These are phyloP conservation scores for Varanus salvator DNA, from an alignment of 2,113 vertebrate genomes.

Conservation along the genomic window DNA sequence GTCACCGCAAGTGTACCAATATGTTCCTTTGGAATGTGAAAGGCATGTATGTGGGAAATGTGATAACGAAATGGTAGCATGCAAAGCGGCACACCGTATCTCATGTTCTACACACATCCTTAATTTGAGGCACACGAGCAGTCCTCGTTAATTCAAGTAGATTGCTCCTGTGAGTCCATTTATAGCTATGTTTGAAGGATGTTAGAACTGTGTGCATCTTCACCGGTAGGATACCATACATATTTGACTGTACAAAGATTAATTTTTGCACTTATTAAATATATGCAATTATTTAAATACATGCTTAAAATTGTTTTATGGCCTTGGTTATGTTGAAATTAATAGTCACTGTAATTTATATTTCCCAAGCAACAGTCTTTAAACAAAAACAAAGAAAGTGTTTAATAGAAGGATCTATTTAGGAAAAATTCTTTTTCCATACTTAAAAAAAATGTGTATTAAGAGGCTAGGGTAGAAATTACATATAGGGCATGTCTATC, in stretches of 20 bases:
- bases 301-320: slow-evolving; percentile 64
- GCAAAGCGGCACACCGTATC: not conserved
- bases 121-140: slow-evolving; percentile 9
- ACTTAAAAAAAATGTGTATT: slow-evolving; percentile 46
- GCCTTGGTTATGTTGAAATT: slow-evolving; percentile 65
- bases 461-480: slow-evolving; percentile 53
- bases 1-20: slow-evolving; percentile 35
- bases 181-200: slow-evolving; percentile 32
- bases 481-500: slow-evolving; percentile 40
- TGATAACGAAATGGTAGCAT: slow-evolving; percentile 19
- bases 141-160: not conserved
- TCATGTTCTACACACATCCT: not conserved
- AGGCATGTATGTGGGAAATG: not conserved
- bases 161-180: not conserved
- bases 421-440: slow-evolving; percentile 52
- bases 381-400: slow-evolving; percentile 65
- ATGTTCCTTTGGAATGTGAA: slow-evolving; percentile 35
- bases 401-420: slow-evolving; percentile 66
- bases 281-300: slow-evolving; percentile 67
- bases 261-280: slow-evolving; percentile 1
- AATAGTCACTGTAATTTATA: slow-evolving; percentile 67
- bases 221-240: slow-evolving; percentile 7
- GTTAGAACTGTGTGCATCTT: slow-evolving; percentile 32
- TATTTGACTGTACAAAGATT: slow-evolving; percentile 31
- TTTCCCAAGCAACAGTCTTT: slow-evolving; percentile 50